Conservation (phyloP, 2,113 vertebrate genomes). For the Tricholaema leucomelas region DNA sequence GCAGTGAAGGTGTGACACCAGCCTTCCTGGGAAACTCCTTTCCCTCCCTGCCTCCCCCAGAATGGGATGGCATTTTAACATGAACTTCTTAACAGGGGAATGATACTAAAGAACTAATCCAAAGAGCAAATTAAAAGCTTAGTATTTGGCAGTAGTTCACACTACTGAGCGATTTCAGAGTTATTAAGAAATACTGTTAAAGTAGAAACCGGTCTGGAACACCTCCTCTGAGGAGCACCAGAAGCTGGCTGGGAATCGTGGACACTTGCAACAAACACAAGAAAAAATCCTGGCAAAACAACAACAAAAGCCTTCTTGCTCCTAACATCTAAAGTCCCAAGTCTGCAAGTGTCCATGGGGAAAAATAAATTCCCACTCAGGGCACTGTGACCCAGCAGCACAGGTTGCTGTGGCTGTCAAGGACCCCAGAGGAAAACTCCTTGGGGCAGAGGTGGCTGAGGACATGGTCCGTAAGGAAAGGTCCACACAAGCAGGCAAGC, state of each 20-base stretch:
- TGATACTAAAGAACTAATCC: not conserved
- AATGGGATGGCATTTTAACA: not conserved
- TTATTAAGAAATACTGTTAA: not conserved
- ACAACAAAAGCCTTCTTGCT: not conserved
- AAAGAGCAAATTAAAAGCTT: not conserved
- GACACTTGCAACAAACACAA: not conserved
- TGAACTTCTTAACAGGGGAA: not conserved
- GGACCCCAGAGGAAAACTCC: not conserved
- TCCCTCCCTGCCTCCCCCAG: not conserved
- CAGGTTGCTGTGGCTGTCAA: not conserved
- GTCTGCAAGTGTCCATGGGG: not conserved
- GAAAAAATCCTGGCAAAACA: not conserved
- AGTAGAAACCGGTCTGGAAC: not conserved
- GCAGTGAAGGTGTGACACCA: not conserved
- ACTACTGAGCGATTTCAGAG: not conserved
- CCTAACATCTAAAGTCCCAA: not conserved
- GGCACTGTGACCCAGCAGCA: not conserved
- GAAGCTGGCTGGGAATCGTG: not conserved
- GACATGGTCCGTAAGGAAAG: not conserved
- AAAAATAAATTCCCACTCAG: not conserved
- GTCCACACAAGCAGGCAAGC: rapidly evolving
- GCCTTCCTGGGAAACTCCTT: not conserved
- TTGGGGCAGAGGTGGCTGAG: not conserved
- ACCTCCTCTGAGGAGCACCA: not conserved
- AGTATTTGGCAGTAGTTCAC: not conserved